These are phyloP conservation scores for Petrocephalus schoutedeni DNA, from an alignment of 2,797 vertebrate genomes.

Conservation along the genomic window DNA sequence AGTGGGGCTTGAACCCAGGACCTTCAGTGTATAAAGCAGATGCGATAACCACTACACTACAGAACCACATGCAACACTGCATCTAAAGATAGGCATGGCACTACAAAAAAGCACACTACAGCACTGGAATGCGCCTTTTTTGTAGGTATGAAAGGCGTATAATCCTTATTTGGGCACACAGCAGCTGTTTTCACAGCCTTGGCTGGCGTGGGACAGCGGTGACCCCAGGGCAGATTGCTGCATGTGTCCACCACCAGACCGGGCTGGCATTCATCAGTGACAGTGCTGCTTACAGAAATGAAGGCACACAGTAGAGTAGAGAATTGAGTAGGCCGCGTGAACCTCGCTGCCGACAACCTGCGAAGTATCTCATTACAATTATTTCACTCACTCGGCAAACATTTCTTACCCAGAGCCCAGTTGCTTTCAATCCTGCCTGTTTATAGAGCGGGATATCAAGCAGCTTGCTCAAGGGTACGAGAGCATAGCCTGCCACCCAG, in stretches of 20 bases:
- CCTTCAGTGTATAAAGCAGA: no score
- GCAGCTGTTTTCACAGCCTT: neutral
- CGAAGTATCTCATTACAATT: conserved; percentile 1
- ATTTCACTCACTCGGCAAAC: conserved; percentile 1
- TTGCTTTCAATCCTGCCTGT: neutral
- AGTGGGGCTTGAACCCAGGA: no score
- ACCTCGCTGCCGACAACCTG: neutral
- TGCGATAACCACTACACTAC: no score
- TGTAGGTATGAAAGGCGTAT: neutral
- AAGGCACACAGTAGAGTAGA: neutral
- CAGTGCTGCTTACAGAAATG: neutral
- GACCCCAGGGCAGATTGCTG: neutral
- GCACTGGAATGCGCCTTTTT: neutral
- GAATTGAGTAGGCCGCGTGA: neutral
- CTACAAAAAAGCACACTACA: neutral
- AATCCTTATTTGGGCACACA: neutral
- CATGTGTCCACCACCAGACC: neutral
- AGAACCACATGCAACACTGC: neutral
- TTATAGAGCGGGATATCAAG: conserved; percentile 9
- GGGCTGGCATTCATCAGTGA: neutral
- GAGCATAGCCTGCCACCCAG: neutral
- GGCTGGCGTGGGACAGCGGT: neutral
- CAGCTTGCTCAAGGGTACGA: neutral
- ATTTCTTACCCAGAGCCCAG: conserved; percentile 4
- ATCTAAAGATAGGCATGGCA: neutral